Conservation (phyloP, 2,113 vertebrate species). For the Peromyscus maniculatus region DNA sequence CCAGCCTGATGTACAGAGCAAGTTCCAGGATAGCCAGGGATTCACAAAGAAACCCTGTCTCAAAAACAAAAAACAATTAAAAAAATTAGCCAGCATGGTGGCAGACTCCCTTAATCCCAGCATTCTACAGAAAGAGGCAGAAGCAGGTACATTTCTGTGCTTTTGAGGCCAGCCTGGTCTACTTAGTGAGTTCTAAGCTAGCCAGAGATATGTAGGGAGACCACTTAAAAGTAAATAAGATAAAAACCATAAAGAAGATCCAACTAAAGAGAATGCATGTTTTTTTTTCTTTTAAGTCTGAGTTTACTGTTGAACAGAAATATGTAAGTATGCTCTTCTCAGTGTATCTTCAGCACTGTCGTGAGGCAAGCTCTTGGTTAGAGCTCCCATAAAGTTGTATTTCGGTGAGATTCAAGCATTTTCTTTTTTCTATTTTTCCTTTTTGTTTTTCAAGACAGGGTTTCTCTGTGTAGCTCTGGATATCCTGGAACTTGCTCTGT, state of each 20-base stretch:
- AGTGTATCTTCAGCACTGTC: neutral
- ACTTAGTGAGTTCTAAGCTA: neutral
- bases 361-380: neutral
- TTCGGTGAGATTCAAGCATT: neutral
- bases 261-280: neutral
- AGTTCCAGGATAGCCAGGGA: neutral
- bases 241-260: neutral
- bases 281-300: conserved; percentile 18
- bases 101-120: neutral
- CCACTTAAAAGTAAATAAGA: neutral
- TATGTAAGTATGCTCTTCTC: neutral
- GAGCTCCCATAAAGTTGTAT: neutral
- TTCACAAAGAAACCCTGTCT: neutral
- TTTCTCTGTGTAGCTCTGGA: neutral
- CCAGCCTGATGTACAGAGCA: neutral
- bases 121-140: neutral
- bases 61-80: neutral
- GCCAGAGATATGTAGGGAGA: neutral
- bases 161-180: neutral
- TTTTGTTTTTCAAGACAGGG: neutral
- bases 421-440: neutral
- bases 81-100: neutral
- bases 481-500: too few species aligned
- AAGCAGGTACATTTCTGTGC: neutral
- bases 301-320: conserved; percentile 28